Base-by-base conservation (phyloP, 2,797 vertebrate genomes). In the Parotocinclus haroldoi region DNA sequence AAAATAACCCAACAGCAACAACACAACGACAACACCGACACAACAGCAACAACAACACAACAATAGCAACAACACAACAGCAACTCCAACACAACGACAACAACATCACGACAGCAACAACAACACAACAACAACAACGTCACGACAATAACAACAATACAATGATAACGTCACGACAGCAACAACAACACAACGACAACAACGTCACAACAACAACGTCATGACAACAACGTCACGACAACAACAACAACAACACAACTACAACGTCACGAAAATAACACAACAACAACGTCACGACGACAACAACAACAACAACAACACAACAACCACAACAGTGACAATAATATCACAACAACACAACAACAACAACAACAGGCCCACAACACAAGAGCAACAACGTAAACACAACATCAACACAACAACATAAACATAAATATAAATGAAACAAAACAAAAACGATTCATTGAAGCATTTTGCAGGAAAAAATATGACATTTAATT, bases 331-430 rank as follows among this genome's bases (percentile, higher is more conserved):
- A n/a, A n/a, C n/a, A n/a, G n/a, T n/a, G n/a, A n/a, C n/a, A n/a
- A n/a, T n/a, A n/a, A n/a, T n/a, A n/a, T n/a, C 4, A 42, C 40
- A 42, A 9, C 8, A 42, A 42, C 7, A 7, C 7, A 3, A 42
- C 38, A 40, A 40, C 9, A 40, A 40, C 9, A 5, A 40, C 38
- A 5, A 40, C 38, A 9, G n/a, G n/a, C n/a, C n/a, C n/a, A 40
- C 6, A 46, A 36, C 9, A 27, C 10, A 50, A 14, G 9, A 10
- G 27, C 80, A 79, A 4, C 9, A 46, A 42, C 5, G 27, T 27
- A n/a, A n/a, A n/a, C 27, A 27, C 5, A n/a, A n/a, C n/a, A n/a
- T n/a, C 9, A 18, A 45, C 39, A 44, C 50, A 58, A 56, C n/a
- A 53, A 58, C 40, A 58, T 27, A 27, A 27, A 27, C 27, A 27